Evolutionary conservation across 2,797 vertebrate genomes (phyloP).

Genomic region (Acridotheres tristis): DNA sequence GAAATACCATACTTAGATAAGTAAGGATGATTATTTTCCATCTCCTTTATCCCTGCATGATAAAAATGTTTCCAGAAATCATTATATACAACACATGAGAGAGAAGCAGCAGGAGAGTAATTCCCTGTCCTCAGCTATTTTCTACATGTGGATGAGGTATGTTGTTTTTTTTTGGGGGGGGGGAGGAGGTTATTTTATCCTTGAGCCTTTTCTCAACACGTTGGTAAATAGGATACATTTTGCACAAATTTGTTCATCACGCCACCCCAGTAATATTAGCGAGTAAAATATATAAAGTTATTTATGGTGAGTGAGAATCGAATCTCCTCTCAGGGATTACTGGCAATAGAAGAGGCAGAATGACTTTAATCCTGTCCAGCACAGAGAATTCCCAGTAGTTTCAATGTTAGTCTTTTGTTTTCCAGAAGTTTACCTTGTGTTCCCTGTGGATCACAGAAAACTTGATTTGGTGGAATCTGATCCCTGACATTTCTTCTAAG

Average conservation of each 20-base stretch:
- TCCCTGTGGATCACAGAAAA: conserved; percentile 19
- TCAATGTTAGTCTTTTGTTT: conserved; percentile 21
- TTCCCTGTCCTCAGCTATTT: neutral
- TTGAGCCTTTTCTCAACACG: neutral
- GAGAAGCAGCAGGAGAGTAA: neutral
- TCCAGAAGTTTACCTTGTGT: conserved; percentile 25
- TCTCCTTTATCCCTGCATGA: conserved; percentile 17
- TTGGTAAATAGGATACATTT: neutral
- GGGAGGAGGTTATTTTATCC: neutral
- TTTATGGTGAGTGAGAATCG: neutral
- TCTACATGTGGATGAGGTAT: neutral
- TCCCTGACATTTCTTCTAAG: conserved; percentile 33
- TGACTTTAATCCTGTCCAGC: conserved; percentile 42
- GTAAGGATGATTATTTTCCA: conserved; percentile 34
- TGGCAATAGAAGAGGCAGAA: conserved; percentile 24
- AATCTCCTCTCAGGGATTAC: conserved; percentile 7
- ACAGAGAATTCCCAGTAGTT: conserved; percentile 26
- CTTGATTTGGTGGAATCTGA: conserved; percentile 44
- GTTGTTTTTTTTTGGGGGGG: neutral
- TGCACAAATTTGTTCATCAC: neutral
- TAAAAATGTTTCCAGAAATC: conserved; percentile 14
- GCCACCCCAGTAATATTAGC: neutral
- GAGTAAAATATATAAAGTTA: conserved; percentile 7
- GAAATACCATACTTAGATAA: neutral
- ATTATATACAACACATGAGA: neutral